Percentiles rank a stretch among this genome's conserved stretches.
Conservation (phyloP, 2,797 vertebrate species). For the Tokudaia tokunoshimensis region DNA sequence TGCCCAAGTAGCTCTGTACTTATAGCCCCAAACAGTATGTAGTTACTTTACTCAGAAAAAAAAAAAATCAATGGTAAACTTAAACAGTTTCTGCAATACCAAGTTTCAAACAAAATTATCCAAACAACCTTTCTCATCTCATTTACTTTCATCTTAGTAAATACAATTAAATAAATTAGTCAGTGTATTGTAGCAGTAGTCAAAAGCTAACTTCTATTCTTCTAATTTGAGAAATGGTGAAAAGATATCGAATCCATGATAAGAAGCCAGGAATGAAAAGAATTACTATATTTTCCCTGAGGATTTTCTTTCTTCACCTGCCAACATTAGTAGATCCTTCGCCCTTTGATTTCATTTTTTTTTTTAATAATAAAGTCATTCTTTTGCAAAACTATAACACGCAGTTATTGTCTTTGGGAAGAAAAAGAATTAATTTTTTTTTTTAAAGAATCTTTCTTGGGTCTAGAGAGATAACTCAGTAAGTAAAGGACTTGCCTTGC, state of each 20-base stretch:
- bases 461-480: background rate
- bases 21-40: background rate
- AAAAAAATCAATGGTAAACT: background rate
- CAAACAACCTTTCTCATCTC: background rate
- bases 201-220: background rate
- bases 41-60: background rate
- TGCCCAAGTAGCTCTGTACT: background rate
- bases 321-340: conserved; percentile 6
- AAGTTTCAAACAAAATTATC: conserved; percentile 40
- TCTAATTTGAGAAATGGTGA: background rate
- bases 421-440: background rate
- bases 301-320: background rate
- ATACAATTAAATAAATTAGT: conserved; percentile 50
- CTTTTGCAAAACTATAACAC: background rate
- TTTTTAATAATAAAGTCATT: background rate
- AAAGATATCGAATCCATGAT: background rate
- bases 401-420: background rate
- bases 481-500: background rate
- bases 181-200: background rate
- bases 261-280: background rate
- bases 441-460: background rate
- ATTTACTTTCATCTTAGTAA: conserved; percentile 35
- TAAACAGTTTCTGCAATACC: background rate
- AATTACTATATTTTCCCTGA: background rate
- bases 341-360: background rate